phyloP scores from a whole-genome alignment of 2,113 vertebrate species.

The Mionectes macconnelli region DNA sequence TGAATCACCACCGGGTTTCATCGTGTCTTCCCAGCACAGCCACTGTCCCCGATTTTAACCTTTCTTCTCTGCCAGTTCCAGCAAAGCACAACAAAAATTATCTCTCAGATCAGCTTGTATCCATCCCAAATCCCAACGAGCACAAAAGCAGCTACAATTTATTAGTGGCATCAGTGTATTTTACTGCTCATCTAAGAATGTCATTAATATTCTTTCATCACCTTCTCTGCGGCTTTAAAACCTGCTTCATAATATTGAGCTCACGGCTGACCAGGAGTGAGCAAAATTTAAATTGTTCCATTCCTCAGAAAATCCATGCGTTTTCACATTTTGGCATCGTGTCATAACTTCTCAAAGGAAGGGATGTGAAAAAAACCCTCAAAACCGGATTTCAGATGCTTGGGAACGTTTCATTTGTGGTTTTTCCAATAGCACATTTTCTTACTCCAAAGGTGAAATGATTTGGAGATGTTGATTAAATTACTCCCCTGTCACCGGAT shows the following conservation, averaged over 20 bases:
- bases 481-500: not conserved
- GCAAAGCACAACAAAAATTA: not conserved
- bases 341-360: not conserved
- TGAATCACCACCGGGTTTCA: not conserved
- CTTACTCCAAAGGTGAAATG: not conserved
- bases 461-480: conserved; percentile 31
- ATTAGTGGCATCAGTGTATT: not conserved
- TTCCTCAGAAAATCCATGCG: not conserved
- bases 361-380: not conserved
- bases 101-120: not conserved
- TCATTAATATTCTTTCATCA: conserved; percentile 48
- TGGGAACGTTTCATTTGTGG: not conserved
- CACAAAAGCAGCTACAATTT: not conserved
- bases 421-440: not conserved
- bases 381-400: not conserved
- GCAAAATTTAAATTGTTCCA: not conserved
- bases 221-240: conserved; percentile 16
- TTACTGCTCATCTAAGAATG: conserved; percentile 1
- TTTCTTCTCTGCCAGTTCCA: not conserved
- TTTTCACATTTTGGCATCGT: not conserved
- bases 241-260: not conserved
- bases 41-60: not conserved
- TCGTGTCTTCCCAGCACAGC: not conserved
- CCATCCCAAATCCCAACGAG: not conserved
- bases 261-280: not conserved